These are phyloP conservation scores for Elephas maximus DNA, from an alignment of 2,113 vertebrate genomes.

Conservation along the genomic window DNA sequence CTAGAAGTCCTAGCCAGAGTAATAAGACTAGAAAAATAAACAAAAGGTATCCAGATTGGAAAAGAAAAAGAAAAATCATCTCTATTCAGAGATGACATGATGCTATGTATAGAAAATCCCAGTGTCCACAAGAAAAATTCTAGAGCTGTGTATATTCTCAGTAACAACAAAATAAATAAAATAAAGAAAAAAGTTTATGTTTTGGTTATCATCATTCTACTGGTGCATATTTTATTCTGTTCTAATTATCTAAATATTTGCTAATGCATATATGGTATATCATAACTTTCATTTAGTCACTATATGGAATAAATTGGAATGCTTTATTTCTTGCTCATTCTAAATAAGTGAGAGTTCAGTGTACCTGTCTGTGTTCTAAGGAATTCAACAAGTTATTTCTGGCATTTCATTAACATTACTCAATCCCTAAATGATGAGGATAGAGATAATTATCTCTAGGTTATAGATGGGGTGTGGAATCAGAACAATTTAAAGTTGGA, in stretches of 20 bases:
- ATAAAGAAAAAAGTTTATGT: constrained; percentile 40
- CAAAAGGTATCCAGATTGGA: too few species aligned
- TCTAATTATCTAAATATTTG: constrained; percentile 52
- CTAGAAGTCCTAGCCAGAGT: too few species aligned
- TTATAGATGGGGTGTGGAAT: background rate
- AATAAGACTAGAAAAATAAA: too few species aligned
- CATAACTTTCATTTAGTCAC: constrained; percentile 20
- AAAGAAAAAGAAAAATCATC: too few species aligned
- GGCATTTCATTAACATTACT: constrained; percentile 32
- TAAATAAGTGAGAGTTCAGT: constrained; percentile 1
- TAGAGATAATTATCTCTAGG: background rate
- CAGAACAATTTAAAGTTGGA: constrained; percentile 27
- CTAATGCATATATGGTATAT: background rate
- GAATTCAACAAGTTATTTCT: constrained; percentile 30
- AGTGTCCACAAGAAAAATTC: too few species aligned
- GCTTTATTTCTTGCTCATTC: constrained; percentile 9
- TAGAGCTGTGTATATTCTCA: too few species aligned
- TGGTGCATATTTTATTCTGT: background rate
- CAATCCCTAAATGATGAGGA: background rate
- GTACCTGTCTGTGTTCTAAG: background rate
- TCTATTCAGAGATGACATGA: too few species aligned
- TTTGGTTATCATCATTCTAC: constrained; percentile 4
- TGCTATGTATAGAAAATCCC: too few species aligned
- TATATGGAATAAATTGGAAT: constrained; percentile 36
- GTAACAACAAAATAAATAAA: background rate